A percentile compares a stretch with the other conserved stretches of the same genome.
These are phyloP conservation scores for Sesamia nonagrioides DNA, from an alignment of 1,140 invertebrate species.

Conservation along the genomic window DNA sequence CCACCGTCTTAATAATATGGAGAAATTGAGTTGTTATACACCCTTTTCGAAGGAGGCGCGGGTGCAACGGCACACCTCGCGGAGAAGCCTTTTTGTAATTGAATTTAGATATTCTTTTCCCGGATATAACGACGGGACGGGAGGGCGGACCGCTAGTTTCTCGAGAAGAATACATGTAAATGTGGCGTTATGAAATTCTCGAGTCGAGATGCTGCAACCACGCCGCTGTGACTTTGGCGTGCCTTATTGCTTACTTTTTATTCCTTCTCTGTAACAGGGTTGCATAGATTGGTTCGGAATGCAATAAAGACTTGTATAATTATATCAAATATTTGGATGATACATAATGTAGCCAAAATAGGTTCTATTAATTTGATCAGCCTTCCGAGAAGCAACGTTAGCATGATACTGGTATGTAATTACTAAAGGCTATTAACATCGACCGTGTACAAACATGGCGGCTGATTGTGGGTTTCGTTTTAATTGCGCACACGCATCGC, in stretches of 20 bases:
- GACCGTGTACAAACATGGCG: slow-evolving; percentile 86
- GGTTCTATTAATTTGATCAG: slow-evolving; percentile 85
- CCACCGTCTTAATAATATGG: slow-evolving; percentile 84
- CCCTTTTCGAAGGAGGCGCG: slow-evolving; percentile 82
- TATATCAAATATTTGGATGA: slow-evolving; percentile 53
- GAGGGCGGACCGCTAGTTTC: slow-evolving; percentile 76
- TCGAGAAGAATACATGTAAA: slow-evolving; percentile 74
- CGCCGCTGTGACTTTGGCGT: slow-evolving; percentile 59
- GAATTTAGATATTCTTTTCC: slow-evolving; percentile 85
- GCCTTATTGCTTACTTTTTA: slow-evolving; percentile 60
- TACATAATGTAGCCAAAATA: slow-evolving; percentile 69
- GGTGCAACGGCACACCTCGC: slow-evolving; percentile 81
- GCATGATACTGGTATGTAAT: slow-evolving; percentile 85
- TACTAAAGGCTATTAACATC: slow-evolving; percentile 86
- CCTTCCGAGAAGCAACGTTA: slow-evolving; percentile 85
- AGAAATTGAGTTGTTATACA: slow-evolving; percentile 87
- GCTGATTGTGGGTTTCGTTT: slow-evolving; percentile 86
- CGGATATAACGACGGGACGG: slow-evolving; percentile 78
- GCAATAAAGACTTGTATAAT: slow-evolving; percentile 45
- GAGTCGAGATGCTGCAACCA: slow-evolving; percentile 58
- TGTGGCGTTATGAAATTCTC: slow-evolving; percentile 76
- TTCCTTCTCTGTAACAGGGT: slow-evolving; percentile 52
- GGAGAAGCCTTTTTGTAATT: slow-evolving; percentile 85
- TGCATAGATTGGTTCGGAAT: slow-evolving; percentile 25
- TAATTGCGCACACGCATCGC: slow-evolving; percentile 86